Evolutionary conservation across 2,113 vertebrate species (phyloP), one percentile per base, ranked within the genome.

Genomic region (Pterocles burchelli): DNA sequence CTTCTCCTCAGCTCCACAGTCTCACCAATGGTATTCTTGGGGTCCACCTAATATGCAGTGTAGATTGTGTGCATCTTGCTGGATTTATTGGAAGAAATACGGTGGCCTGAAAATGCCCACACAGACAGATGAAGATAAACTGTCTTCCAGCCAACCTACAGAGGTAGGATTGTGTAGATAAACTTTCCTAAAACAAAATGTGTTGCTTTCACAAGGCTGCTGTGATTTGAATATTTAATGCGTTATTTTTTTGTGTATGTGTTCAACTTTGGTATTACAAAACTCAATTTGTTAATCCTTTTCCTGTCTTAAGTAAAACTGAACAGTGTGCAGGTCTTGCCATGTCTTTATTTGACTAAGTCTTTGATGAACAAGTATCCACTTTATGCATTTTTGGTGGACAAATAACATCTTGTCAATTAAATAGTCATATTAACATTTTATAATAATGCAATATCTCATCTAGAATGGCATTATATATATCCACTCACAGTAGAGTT

Each of bases 81-180:
- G 99, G 99, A 99, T 99, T 97, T 99, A 99, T 93, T 99, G 99
- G 99, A 99, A 99, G 98, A 99, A 99, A 96, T 99, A 99, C 1
- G 99, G 99, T 62, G 99, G 99, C 81, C 98, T 99, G 95, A 99
- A 99, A 98, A 99, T 99, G 99, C 99, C 99, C 26, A 99, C 99
- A 90, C 98, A 99, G 96, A 99, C 99, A 55, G 99, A 99, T 68
- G 99, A 98, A 78, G 99, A 99, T 96, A 99, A 98, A 95, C 97
- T 98, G 36, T 98, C 99, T 75, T 99, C 99, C 36, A 98, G 93
- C 82, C 99, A 99, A 24, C 92, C 98, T 72, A 86, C 98, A 96
- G 99, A 98, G 97, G 99, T 99, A 98, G 95, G 97, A 68, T 29
- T 62, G 8, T 10, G 1, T 79, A 65, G 68, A 43, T 29, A 45